A percentile compares a stretch with the other conserved stretches of the same genome.
Conservation (phyloP, 2,888 invertebrate genomes). For the Coleophora deauratella region DNA sequence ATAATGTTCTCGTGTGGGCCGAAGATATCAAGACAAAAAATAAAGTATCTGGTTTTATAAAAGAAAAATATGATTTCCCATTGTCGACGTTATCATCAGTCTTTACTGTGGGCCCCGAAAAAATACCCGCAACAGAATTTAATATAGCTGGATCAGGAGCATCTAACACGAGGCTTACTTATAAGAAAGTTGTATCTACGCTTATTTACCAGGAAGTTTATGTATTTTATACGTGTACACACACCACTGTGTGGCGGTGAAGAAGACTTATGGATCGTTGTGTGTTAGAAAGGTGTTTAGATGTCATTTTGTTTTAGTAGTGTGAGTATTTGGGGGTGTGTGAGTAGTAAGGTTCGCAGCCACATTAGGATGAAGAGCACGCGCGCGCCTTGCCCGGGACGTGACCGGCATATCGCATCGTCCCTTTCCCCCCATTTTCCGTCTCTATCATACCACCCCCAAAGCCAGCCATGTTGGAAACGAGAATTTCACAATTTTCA, state of each 20-base stretch:
- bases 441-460: constrained; percentile 61
- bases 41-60: constrained; percentile 41
- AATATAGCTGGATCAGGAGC: constrained; percentile 63
- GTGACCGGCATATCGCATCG: constrained; percentile 71
- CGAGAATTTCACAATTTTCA: constrained; percentile 65
- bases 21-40: constrained; percentile 35
- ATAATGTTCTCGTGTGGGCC: constrained; percentile 35
- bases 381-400: constrained; percentile 69
- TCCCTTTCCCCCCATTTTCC: constrained; percentile 64
- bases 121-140: constrained; percentile 59
- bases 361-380: constrained; percentile 67
- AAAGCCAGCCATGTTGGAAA: constrained; percentile 65
- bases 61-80: constrained; percentile 53
- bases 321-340: constrained; percentile 47
- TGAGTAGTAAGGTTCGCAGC: constrained; percentile 55
- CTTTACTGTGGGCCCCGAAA: constrained; percentile 39
- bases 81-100: constrained; percentile 47
- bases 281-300: constrained; percentile 38
- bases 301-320: too few species aligned
- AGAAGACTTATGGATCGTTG: constrained; percentile 32
- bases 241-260: constrained; percentile 24
- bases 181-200: constrained; percentile 62
- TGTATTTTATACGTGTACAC: constrained; percentile 53
- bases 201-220: constrained; percentile 71
- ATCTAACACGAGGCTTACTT: constrained; percentile 44